These are phyloP conservation scores for Helobdella robusta DNA, from an alignment of 2,888 invertebrate species.

Conservation along the genomic window DNA sequence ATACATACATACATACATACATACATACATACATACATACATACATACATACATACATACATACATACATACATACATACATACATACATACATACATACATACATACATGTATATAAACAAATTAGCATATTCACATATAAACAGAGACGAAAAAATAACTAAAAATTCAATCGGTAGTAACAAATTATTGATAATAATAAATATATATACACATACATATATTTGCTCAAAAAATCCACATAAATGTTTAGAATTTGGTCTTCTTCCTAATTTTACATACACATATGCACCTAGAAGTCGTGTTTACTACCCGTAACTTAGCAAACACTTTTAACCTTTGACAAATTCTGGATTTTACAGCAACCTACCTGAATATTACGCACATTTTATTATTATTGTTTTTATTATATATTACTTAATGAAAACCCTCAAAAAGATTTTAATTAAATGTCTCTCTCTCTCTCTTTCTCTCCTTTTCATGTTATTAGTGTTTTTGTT, in stretches of 20 bases:
- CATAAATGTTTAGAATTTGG: too few species aligned
- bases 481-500: too few species aligned
- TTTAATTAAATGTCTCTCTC: too few species aligned
- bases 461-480: too few species aligned
- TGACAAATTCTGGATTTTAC: too few species aligned
- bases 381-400: too few species aligned
- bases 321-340: background rate
- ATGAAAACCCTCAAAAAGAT: too few species aligned
- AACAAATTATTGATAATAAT: background rate
- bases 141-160: background rate
- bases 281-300: background rate
- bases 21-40: constrained; percentile 1
- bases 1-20: constrained; percentile 1
- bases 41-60: constrained; percentile 1
- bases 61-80: background rate
- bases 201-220: background rate
- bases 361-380: too few species aligned
- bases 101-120: background rate
- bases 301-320: background rate
- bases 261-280: too few species aligned
- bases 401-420: too few species aligned
- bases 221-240: too few species aligned
- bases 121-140: background rate
- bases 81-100: background rate
- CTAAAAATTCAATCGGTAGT: constrained; percentile 2